Evolutionary conservation across 2,797 vertebrate genomes (phyloP).

Genomic region (Pseudochirops corinnae): DNA sequence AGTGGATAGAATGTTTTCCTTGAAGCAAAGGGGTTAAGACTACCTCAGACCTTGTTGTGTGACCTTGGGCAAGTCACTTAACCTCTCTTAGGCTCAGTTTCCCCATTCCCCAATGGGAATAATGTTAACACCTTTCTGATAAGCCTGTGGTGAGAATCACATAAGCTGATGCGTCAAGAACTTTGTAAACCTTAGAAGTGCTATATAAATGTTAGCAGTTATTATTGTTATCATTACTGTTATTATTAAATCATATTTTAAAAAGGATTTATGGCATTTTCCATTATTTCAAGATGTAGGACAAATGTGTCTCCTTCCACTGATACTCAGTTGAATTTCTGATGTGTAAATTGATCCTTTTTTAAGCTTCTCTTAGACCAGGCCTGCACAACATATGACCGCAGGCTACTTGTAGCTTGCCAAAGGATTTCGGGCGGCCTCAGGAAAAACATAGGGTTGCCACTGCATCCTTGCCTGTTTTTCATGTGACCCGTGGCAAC

Average conservation of each 20-base stretch:
- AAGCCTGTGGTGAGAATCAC: neutral
- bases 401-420: too few relatives aligned
- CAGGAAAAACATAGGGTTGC: too few relatives aligned
- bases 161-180: neutral
- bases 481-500: too few relatives aligned
- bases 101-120: neutral
- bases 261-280: constrained; percentile 7
- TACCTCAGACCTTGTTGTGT: neutral
- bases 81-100: neutral
- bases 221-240: neutral
- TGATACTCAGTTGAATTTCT: constrained; percentile 17
- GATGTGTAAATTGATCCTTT: neutral
- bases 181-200: neutral
- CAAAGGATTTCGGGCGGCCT: too few relatives aligned
- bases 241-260: constrained; percentile 9
- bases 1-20: neutral
- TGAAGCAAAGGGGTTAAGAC: neutral
- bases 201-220: neutral
- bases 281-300: constrained; percentile 44
- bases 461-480: too few relatives aligned
- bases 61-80: neutral
- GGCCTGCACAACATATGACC: too few relatives aligned
- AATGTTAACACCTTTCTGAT: neutral
- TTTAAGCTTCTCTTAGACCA: neutral
- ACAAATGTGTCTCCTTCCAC: neutral